A percentile compares a stretch with the other conserved stretches of the same genome.
Evolutionary conservation across 2,113 vertebrate genomes (phyloP).

Genomic region (Laterallus jamaicensis): DNA sequence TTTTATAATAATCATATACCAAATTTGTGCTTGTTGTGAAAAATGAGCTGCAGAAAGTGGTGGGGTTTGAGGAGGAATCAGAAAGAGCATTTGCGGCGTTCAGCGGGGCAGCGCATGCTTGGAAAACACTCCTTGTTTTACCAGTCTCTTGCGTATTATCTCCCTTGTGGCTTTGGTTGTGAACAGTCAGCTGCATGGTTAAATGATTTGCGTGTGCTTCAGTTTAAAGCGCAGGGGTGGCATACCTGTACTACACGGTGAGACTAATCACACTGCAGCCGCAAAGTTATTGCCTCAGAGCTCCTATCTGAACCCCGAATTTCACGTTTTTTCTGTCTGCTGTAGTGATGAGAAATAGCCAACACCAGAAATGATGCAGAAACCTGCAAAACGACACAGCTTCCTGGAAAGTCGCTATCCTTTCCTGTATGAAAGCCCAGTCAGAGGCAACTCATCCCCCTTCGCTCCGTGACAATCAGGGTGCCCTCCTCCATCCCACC

Average conservation of each 20-base stretch:
- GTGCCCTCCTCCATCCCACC: background rate
- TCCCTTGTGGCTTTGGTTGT: background rate
- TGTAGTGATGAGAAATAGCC: background rate
- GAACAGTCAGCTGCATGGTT: background rate
- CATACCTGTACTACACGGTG: background rate
- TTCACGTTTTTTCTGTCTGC: background rate
- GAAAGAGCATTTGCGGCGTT: background rate
- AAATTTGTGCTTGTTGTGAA: background rate
- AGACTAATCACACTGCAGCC: background rate
- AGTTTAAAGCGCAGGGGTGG: background rate
- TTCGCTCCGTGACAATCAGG: background rate
- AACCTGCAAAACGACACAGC: background rate
- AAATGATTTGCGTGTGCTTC: background rate
- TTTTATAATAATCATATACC: background rate
- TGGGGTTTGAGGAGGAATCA: background rate
- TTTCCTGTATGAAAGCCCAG: background rate
- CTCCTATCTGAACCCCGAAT: background rate
- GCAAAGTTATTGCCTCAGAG: background rate
- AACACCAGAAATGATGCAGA: background rate
- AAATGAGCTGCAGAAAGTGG: background rate
- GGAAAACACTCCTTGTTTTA: background rate
- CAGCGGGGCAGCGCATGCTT: background rate
- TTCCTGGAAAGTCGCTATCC: background rate
- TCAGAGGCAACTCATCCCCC: background rate
- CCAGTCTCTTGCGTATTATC: background rate